A percentile compares a stretch with the other conserved stretches of the same genome.
phyloP scores from a whole-genome alignment of 2,888 invertebrate genomes.

The Colostygia pectinataria region DNA sequence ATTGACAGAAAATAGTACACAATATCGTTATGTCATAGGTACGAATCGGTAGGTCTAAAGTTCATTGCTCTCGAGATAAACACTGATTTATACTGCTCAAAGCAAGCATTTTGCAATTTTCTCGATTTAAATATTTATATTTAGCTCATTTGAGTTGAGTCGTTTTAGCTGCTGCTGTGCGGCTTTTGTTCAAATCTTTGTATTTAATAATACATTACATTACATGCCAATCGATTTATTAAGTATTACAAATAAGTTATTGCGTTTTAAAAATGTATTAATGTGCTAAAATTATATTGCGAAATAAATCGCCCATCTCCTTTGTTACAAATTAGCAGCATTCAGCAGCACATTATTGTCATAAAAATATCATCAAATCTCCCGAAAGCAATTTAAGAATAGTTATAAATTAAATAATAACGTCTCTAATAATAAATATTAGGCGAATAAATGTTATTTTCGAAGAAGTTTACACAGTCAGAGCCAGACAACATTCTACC shows the following conservation, averaged over 20 bases:
- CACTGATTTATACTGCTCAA: constrained; percentile 7
- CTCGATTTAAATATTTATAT: constrained; percentile 20
- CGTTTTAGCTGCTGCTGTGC: constrained; percentile 4
- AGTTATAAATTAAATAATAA: not conserved
- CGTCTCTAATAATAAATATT: too few species aligned
- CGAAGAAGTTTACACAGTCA: not conserved
- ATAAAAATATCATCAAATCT: not conserved
- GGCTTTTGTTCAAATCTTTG: not conserved
- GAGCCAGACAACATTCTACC: constrained; percentile 4
- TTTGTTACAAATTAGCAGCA: not conserved
- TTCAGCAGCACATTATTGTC: too few species aligned
- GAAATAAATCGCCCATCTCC: too few species aligned
- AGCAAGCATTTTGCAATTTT: constrained; percentile 18
- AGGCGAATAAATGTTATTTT: not conserved
- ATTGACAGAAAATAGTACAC: constrained; percentile 1
- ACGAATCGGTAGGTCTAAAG: constrained; percentile 3
- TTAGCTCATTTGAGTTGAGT: constrained; percentile 14
- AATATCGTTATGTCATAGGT: constrained; percentile 2
- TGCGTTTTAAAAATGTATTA: too few species aligned
- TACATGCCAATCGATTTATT: too few species aligned
- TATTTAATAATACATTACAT: too few species aligned
- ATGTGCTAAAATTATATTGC: too few species aligned
- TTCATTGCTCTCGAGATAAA: constrained; percentile 16
- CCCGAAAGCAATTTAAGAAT: not conserved
- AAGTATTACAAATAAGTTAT: too few species aligned